Conservation (phyloP, 2,113 vertebrate genomes). For the Microcebus tavaratra region DNA sequence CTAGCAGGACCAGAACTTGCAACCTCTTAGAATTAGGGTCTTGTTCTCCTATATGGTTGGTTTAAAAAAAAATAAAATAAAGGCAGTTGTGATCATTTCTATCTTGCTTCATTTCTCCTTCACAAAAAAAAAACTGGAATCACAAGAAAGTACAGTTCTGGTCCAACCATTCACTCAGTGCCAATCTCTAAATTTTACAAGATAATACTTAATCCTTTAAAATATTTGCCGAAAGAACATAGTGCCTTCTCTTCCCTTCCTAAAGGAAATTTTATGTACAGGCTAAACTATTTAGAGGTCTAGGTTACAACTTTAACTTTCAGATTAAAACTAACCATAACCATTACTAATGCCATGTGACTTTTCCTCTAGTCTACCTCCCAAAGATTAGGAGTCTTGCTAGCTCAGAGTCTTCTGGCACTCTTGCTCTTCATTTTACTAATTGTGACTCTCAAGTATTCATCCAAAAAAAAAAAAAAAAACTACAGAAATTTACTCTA, state of each 20-base stretch:
- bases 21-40: neutral
- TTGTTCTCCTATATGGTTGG: neutral
- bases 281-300: neutral
- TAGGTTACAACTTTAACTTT: neutral
- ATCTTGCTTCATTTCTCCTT: neutral
- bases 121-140: neutral
- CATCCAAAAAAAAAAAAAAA: conserved; percentile 52
- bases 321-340: neutral
- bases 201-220: conserved; percentile 44
- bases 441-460: conserved; percentile 53
- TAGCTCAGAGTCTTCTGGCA: neutral
- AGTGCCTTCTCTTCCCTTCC: neutral
- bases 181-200: conserved; percentile 35
- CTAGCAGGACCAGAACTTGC: neutral
- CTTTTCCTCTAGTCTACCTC: neutral
- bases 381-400: neutral
- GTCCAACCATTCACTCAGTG: conserved; percentile 12
- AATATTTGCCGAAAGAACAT: conserved; percentile 28
- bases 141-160: conserved; percentile 17
- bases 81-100: conserved; percentile 12
- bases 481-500: conserved; percentile 6
- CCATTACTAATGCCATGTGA: neutral
- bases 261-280: conserved; percentile 31
- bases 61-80: neutral
- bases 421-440: neutral